These are phyloP conservation scores for Lottia gigantea DNA, from an alignment of 2,888 invertebrate genomes.

Conservation along the genomic window DNA sequence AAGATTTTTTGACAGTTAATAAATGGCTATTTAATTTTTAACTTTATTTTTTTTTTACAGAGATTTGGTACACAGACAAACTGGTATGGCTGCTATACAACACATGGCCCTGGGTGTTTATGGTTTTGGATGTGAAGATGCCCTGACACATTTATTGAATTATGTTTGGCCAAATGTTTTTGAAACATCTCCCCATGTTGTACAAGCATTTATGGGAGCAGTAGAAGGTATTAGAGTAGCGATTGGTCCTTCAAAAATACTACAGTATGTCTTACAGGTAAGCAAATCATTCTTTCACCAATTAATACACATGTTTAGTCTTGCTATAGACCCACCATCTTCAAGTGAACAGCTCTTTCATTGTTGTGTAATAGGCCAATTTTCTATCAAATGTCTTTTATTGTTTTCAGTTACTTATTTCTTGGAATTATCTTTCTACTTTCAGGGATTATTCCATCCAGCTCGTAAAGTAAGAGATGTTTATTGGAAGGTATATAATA, in stretches of 20 bases:
- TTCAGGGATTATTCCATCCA: conserved; percentile 96
- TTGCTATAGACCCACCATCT: background rate
- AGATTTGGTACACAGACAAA: conserved; percentile 97
- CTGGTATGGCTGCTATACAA: conserved; percentile 98
- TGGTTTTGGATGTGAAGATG: conserved; percentile 99
- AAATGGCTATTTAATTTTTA: background rate
- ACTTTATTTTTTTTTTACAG: conserved; percentile 69
- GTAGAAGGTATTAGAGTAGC: conserved; percentile 97
- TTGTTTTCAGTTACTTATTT: no score
- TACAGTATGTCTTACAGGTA: conserved; percentile 96
- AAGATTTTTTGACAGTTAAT: no score
- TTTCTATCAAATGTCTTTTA: background rate
- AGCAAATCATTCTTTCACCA: conserved; percentile 29
- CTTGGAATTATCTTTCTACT: no score
- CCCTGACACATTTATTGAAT: conserved; percentile 94
- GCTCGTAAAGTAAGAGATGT: conserved; percentile 99
- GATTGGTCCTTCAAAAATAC: conserved; percentile 93
- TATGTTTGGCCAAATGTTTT: conserved; percentile 99
- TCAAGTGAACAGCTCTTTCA: background rate
- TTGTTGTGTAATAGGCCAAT: background rate
- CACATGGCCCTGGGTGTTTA: conserved; percentile 99
- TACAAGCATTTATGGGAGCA: conserved; percentile 99
- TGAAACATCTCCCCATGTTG: conserved; percentile 98
- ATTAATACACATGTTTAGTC: background rate
- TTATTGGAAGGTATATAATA: conserved; percentile 99